These are phyloP conservation scores for Thymelicus sylvestris DNA, from an alignment of 2,888 invertebrate species.

Conservation along the genomic window DNA sequence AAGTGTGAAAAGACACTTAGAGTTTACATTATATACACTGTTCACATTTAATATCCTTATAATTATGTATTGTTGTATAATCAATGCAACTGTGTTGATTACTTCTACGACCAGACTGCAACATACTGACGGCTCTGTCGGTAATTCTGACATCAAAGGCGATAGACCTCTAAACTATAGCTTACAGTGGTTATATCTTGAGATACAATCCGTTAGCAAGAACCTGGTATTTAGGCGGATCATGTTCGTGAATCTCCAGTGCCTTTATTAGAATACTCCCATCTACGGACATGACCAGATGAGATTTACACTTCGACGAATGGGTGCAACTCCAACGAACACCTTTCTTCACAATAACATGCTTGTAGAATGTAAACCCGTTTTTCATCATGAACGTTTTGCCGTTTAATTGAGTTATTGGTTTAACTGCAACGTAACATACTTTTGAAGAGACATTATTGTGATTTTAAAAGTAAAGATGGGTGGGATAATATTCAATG, in stretches of 20 bases:
- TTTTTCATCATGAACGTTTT: slow-evolving; percentile 40
- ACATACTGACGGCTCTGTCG: too few relatives aligned
- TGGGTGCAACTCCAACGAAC: slow-evolving; percentile 48
- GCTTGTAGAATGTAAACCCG: slow-evolving; percentile 46
- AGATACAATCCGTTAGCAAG: slow-evolving; percentile 1
- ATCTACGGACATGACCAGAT: slow-evolving; percentile 38
- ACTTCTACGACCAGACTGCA: too few relatives aligned
- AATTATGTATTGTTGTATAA: too few relatives aligned
- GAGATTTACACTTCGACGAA: slow-evolving; percentile 43
- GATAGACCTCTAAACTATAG: background rate
- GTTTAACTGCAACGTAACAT: background rate
- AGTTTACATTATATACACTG: too few relatives aligned
- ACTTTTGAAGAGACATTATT: background rate
- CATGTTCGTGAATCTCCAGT: slow-evolving; percentile 39
- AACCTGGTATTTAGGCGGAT: slow-evolving; percentile 39
- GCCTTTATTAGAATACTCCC: slow-evolving; percentile 34
- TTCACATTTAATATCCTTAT: too few relatives aligned
- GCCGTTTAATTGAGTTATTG: slow-evolving; percentile 19
- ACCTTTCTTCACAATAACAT: slow-evolving; percentile 39
- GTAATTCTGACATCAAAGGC: too few relatives aligned
- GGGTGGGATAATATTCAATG: too few relatives aligned
- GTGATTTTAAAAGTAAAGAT: too few relatives aligned
- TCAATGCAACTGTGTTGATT: too few relatives aligned
- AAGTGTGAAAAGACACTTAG: too few relatives aligned
- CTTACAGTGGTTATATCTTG: background rate